phyloP scores from a whole-genome alignment of 2,888 invertebrate genomes.

The Cheilosia vulpina region DNA sequence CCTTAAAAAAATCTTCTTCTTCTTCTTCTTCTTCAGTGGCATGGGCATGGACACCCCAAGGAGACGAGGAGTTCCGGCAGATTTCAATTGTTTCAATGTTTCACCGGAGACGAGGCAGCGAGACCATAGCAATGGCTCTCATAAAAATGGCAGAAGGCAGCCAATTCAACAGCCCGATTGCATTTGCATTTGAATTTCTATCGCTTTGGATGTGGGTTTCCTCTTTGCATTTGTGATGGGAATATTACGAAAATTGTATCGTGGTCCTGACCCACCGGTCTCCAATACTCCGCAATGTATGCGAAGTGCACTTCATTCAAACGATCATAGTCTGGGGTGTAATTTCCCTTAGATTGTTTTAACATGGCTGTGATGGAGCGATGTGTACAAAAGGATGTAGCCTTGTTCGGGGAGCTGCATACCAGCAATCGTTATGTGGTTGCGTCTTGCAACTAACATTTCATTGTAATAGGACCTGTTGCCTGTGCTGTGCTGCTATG shows the following conservation, averaged over 20 bases:
- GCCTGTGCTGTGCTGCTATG: slow-evolving; percentile 51
- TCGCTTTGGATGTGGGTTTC: slow-evolving; percentile 6
- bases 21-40: background rate
- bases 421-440: slow-evolving; percentile 65
- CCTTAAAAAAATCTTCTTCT: slow-evolving; percentile 62
- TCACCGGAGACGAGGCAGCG: background rate
- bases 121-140: slow-evolving; percentile 53
- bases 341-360: slow-evolving; percentile 75
- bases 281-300: background rate
- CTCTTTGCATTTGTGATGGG: slow-evolving; percentile 24
- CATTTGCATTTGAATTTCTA: slow-evolving; percentile 61
- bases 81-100: slow-evolving; percentile 72
- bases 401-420: background rate
- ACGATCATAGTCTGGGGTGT: slow-evolving; percentile 73
- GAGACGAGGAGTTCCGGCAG: background rate
- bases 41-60: background rate
- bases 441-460: slow-evolving; percentile 56
- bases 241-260: slow-evolving; percentile 52
- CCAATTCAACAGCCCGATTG: slow-evolving; percentile 58
- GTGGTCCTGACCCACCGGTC: slow-evolving; percentile 38
- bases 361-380: slow-evolving; percentile 58
- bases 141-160: slow-evolving; percentile 60
- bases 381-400: background rate
- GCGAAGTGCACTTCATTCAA: slow-evolving; percentile 63
- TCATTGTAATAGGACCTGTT: slow-evolving; percentile 72